A percentile compares a stretch with the other conserved stretches of the same genome.
Evolutionary conservation across 2,797 vertebrate genomes (phyloP).

Genomic region (Onychomys arenicola): DNA sequence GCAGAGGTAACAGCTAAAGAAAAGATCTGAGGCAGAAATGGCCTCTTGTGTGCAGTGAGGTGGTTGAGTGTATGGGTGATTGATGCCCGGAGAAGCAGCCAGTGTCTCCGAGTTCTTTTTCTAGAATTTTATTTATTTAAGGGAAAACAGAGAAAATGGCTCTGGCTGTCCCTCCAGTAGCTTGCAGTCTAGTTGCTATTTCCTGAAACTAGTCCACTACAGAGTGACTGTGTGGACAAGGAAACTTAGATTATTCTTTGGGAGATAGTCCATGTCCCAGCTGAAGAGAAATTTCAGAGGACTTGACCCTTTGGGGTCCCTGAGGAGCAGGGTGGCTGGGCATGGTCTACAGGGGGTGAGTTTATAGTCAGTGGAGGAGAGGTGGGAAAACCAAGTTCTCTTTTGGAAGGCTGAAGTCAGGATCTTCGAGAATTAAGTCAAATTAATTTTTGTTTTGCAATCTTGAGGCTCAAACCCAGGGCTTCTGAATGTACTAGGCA

Average conservation of each 20-base stretch:
- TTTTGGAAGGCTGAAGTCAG: slow-evolving; percentile 11
- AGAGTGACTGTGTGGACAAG: background rate
- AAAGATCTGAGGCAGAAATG: background rate
- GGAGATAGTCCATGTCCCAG: background rate
- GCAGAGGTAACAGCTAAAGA: background rate
- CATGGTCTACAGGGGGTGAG: background rate
- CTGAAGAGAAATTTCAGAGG: background rate
- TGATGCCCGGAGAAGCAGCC: background rate
- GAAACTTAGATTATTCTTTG: background rate
- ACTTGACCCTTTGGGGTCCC: background rate
- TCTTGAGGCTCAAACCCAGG: background rate
- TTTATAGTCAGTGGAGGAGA: background rate
- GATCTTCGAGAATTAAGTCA: background rate
- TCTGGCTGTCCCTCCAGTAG: background rate
- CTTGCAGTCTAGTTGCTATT: background rate
- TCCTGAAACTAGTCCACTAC: background rate
- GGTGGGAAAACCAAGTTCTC: background rate
- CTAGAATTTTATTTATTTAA: background rate
- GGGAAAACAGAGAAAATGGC: background rate
- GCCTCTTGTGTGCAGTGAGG: background rate
- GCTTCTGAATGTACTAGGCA: background rate
- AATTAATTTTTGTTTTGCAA: background rate
- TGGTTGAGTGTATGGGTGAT: background rate
- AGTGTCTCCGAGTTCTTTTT: background rate
- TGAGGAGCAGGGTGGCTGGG: background rate